Evolutionary conservation across 2,797 vertebrate genomes (phyloP).

Genomic region (Lepilemur ruficaudatus): DNA sequence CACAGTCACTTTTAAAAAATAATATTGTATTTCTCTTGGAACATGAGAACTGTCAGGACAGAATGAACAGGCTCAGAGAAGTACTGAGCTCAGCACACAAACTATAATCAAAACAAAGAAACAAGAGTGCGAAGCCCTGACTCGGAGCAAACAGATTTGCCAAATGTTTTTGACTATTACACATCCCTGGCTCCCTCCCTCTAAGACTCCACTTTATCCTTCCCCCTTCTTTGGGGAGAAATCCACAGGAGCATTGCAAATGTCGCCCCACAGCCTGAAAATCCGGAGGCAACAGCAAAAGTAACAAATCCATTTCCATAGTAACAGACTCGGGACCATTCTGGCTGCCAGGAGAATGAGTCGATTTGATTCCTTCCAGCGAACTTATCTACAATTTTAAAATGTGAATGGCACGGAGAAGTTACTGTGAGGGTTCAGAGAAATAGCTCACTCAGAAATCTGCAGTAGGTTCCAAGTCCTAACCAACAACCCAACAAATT

Average conservation of each 20-base stretch:
- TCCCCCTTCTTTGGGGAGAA: slow-evolving; percentile 15
- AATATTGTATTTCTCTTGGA: neutral
- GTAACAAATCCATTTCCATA: slow-evolving; percentile 76
- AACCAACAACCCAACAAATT: neutral
- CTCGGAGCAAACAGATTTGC: neutral
- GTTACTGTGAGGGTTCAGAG: neutral
- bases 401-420: slow-evolving; percentile 5
- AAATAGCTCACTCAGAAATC: neutral
- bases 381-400: neutral
- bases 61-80: neutral
- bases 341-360: neutral
- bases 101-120: slow-evolving; percentile 30
- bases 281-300: slow-evolving; percentile 51
- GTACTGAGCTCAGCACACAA: neutral
- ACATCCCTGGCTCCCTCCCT: neutral
- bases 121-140: neutral
- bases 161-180: neutral
- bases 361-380: neutral
- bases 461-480: neutral
- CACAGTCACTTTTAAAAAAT: neutral
- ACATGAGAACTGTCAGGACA: neutral
- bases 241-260: slow-evolving; percentile 47
- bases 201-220: slow-evolving; percentile 41
- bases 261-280: slow-evolving; percentile 39
- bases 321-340: slow-evolving; percentile 58